Evolutionary conservation across 1,140 invertebrate genomes (phyloP).

Genomic region (Drosophila malerkotliana): DNA sequence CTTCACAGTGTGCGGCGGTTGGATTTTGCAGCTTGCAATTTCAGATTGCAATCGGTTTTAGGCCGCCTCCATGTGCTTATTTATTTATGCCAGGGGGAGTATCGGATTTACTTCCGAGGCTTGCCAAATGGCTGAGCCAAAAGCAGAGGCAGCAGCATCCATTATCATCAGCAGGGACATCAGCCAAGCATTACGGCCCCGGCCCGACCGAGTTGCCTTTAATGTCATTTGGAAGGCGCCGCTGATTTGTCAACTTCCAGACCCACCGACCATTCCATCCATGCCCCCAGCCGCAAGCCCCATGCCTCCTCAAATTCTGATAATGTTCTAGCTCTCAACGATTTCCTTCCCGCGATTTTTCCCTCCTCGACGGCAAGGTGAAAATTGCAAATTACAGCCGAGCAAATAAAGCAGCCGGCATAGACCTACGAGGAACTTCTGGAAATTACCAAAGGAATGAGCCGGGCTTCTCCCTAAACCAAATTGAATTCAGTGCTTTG

Average conservation of each 20-base stretch:
- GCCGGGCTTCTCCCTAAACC: slow-evolving; percentile 56
- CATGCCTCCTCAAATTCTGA: slow-evolving; percentile 18
- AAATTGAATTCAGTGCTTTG: slow-evolving; percentile 77
- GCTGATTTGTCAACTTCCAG: slow-evolving; percentile 72
- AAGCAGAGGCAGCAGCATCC: slow-evolving; percentile 28
- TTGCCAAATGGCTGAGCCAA: slow-evolving; percentile 55
- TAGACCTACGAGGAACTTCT: slow-evolving; percentile 53
- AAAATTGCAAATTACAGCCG: slow-evolving; percentile 80
- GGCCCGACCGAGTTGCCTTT: slow-evolving; percentile 41
- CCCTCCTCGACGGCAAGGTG: slow-evolving; percentile 53
- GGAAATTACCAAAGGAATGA: slow-evolving; percentile 63
- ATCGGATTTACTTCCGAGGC: slow-evolving; percentile 60
- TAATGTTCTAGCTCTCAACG: slow-evolving; percentile 66
- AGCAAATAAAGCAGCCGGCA: slow-evolving; percentile 68
- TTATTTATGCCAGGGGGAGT: slow-evolving; percentile 63
- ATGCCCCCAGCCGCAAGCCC: background rate
- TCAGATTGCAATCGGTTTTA: slow-evolving; percentile 59
- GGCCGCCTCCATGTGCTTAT: slow-evolving; percentile 33
- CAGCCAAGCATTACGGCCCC: slow-evolving; percentile 61
- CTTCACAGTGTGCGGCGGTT: background rate
- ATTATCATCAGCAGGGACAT: slow-evolving; percentile 49
- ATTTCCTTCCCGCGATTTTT: slow-evolving; percentile 62
- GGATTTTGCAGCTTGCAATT: slow-evolving; percentile 43
- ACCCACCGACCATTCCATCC: slow-evolving; percentile 8
- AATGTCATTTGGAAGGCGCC: slow-evolving; percentile 63